Evolutionary conservation across 92 coral and sea anemone genomes (phyloP), one percentile per base, ranked within the genome.

Genomic region (Muricea muricata): DNA sequence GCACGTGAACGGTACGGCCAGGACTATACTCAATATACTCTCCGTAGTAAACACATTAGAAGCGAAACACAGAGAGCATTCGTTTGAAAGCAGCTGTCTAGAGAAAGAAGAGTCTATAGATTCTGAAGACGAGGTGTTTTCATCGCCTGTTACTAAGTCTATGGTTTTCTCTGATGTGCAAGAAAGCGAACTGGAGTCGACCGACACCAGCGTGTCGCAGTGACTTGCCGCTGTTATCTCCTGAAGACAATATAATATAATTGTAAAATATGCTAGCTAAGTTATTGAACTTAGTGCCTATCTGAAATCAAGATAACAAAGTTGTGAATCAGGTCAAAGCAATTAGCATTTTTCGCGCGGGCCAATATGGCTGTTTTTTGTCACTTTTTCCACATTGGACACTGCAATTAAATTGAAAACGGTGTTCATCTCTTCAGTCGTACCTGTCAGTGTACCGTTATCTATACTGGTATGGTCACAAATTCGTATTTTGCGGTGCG

Each of bases 141-240:
- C 52, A 7, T 77, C 69, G 3, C 82, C 69, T 13, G 65, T 61
- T 3, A 30, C 82, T 18, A 55, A 47, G 29, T 20, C 68, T 15
- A 46, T 5, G 0, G 41, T 6, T 3, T 46, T 37, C 24, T 77
- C 41, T 3, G 48, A 29, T 11, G 69, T 77, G 15, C 65, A 77
- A 9, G 82, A 77, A 18, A 54, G 21, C 54, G 82, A 77, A 14
- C 48, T 54, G 68, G 82, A 77, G 14, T 56, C 63, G 21, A 77
- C 81, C 26, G 81, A 75, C 26, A 75, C 82, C 20, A 77, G 82
- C 24, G 75, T 68, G 7, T 77, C 82, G 7, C 82, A 55, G 37
- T 77, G 82, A 77, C 20, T 25, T 34, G 34, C 10, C 0, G 10
- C 0, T 1, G 42, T n/a, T n/a, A n/a, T 54, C 24, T 54, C 10